A percentile compares a stretch with the other conserved stretches of the same genome.
Evolutionary conservation across 2,888 invertebrate genomes (phyloP).

Genomic region (Scrobipalpa atriplicella): DNA sequence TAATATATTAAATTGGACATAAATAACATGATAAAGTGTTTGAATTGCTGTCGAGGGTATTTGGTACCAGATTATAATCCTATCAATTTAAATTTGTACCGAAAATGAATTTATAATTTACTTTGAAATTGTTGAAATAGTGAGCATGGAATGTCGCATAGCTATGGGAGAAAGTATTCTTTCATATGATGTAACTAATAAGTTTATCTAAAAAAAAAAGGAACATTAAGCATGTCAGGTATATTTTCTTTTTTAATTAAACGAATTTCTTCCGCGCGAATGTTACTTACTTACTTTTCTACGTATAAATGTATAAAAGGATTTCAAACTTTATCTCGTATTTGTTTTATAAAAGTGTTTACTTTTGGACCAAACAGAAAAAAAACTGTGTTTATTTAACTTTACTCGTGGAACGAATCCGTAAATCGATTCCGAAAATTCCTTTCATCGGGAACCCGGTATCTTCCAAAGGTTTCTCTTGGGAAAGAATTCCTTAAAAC

Average conservation of each 20-base stretch:
- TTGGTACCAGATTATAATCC: conserved; percentile 16
- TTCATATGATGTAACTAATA: too few relatives aligned
- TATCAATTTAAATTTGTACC: conserved; percentile 13
- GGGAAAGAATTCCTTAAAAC: conserved; percentile 9
- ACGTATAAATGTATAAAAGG: too few relatives aligned
- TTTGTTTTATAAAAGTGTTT: too few relatives aligned
- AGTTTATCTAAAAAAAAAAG: too few relatives aligned
- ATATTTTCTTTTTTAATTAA: too few relatives aligned
- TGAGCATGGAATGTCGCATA: too few relatives aligned
- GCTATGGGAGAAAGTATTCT: too few relatives aligned
- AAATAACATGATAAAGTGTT: conserved; percentile 23
- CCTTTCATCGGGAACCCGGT: background rate
- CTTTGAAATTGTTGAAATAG: background rate
- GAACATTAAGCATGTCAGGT: too few relatives aligned
- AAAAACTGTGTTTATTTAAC: background rate
- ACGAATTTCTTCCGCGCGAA: too few relatives aligned
- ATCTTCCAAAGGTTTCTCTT: background rate
- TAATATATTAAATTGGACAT: conserved; percentile 22
- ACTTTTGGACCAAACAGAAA: background rate
- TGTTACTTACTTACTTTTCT: too few relatives aligned
- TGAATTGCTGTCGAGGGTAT: conserved; percentile 13
- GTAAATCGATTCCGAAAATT: conserved; percentile 14
- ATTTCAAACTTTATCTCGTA: too few relatives aligned
- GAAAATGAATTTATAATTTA: conserved; percentile 13
- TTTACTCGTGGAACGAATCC: conserved; percentile 4